phyloP scores from a whole-genome alignment of 2,797 vertebrate genomes.

The Tapirus indicus region DNA sequence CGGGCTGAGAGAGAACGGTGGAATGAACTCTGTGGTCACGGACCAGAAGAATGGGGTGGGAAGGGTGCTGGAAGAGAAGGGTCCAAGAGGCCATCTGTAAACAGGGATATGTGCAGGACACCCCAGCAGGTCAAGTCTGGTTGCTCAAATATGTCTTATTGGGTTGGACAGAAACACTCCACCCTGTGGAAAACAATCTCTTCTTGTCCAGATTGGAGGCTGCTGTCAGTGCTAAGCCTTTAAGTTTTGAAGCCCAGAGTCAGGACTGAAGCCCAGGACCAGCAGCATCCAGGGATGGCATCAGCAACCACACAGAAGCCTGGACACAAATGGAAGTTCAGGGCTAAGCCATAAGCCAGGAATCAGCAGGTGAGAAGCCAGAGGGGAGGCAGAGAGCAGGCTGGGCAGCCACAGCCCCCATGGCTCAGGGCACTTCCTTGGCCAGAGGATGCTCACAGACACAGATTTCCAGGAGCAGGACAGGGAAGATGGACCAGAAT shows the following conservation, averaged over 20 bases:
- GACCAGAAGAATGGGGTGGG: neutral
- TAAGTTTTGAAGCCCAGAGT: constrained; percentile 1
- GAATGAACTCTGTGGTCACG: neutral
- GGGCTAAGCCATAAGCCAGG: constrained; percentile 27
- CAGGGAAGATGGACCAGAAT: neutral
- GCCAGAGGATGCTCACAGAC: constrained; percentile 38
- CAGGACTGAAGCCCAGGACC: neutral
- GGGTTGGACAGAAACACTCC: neutral
- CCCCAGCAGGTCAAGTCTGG: neutral
- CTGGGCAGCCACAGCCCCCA: neutral
- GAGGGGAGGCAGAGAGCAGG: neutral
- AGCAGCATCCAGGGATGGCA: neutral
- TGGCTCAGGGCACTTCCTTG: neutral
- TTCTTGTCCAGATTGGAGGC: neutral
- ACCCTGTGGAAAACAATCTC: neutral
- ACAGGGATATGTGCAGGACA: neutral
- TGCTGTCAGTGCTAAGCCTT: neutral
- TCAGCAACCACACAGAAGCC: neutral
- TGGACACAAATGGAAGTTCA: neutral
- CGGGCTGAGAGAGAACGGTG: neutral
- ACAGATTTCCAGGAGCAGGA: neutral
- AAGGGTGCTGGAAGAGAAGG: neutral
- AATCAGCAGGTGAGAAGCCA: constrained; percentile 8
- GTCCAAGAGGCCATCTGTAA: neutral
- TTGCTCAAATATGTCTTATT: neutral